Evolutionary conservation across 2,113 vertebrate genomes (phyloP).

Genomic region (Prinia subflava): DNA sequence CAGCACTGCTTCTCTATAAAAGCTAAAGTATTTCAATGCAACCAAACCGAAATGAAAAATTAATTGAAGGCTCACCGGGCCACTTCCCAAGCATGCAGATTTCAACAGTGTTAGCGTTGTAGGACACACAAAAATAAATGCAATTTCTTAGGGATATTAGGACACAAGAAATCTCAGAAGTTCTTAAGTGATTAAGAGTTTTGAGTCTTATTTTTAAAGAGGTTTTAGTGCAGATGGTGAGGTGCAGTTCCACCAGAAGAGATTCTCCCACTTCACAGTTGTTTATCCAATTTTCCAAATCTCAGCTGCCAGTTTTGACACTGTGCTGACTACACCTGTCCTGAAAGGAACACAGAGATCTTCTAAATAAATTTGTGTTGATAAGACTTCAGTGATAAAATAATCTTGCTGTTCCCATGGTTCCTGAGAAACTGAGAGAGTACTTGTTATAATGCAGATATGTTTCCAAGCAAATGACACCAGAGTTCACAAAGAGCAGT

Average conservation of each 20-base stretch:
- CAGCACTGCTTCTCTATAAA: not conserved
- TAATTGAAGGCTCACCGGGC: not conserved
- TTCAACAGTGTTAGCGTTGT: not conserved
- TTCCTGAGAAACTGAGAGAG: constrained; percentile 22
- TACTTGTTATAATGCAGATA: constrained; percentile 2
- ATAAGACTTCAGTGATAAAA: constrained; percentile 24
- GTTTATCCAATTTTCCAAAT: not conserved
- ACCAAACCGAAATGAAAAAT: not conserved
- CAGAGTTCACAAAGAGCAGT: not conserved
- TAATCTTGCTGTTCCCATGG: constrained; percentile 43
- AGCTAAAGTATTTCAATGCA: not conserved
- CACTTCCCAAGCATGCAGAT: not conserved
- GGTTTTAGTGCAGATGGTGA: not conserved
- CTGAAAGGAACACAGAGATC: constrained; percentile 24
- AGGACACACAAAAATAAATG: not conserved
- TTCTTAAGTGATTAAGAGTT: constrained; percentile 33
- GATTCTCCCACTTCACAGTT: constrained; percentile 32
- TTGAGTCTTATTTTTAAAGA: not conserved
- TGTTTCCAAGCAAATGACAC: constrained; percentile 19
- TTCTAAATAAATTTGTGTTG: not conserved
- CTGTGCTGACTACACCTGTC: constrained; percentile 45
- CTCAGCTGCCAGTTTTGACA: constrained; percentile 38
- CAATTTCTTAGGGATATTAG: not conserved
- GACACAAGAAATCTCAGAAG: constrained; percentile 28
- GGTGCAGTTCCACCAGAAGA: not conserved